A percentile compares a stretch with the other conserved stretches of the same genome.
These are phyloP conservation scores for Himalopsyche anomala DNA, from an alignment of 2,888 invertebrate species.

Conservation along the genomic window DNA sequence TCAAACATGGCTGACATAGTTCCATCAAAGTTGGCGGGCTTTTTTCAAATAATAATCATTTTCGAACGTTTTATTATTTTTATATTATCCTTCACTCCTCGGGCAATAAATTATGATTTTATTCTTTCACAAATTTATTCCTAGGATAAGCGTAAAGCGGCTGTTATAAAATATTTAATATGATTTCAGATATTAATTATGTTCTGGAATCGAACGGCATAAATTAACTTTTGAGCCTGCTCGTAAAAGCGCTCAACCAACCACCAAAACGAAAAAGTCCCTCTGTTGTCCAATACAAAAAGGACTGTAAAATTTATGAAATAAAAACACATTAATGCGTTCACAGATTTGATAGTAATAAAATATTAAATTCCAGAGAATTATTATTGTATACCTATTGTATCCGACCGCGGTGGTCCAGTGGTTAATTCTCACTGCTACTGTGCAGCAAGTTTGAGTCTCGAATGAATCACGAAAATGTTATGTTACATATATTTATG, in stretches of 20 bases:
- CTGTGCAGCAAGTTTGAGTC: too few relatives aligned
- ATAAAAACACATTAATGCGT: background rate
- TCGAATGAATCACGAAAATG: background rate
- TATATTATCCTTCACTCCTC: slow-evolving; percentile 57
- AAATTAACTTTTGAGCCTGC: slow-evolving; percentile 17
- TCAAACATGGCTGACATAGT: slow-evolving; percentile 63
- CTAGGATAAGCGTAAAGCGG: slow-evolving; percentile 56
- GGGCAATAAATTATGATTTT: slow-evolving; percentile 60
- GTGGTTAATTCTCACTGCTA: too few relatives aligned
- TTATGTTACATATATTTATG: too few relatives aligned
- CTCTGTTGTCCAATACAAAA: slow-evolving; percentile 19
- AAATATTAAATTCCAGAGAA: background rate
- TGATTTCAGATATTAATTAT: slow-evolving; percentile 28
- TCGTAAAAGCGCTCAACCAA: background rate
- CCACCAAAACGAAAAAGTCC: slow-evolving; percentile 4
- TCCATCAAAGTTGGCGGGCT: slow-evolving; percentile 56
- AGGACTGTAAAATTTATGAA: slow-evolving; percentile 7
- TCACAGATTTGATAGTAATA: slow-evolving; percentile 20
- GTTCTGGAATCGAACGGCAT: slow-evolving; percentile 16
- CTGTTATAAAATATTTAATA: slow-evolving; percentile 28
- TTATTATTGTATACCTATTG: too few relatives aligned
- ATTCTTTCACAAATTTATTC: slow-evolving; percentile 49
- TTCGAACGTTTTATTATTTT: slow-evolving; percentile 11
- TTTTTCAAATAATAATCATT: slow-evolving; percentile 34
- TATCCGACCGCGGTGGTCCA: too few relatives aligned